Conservation (phyloP, 1,140 invertebrate species). For the Nasonia vitripennis region DNA sequence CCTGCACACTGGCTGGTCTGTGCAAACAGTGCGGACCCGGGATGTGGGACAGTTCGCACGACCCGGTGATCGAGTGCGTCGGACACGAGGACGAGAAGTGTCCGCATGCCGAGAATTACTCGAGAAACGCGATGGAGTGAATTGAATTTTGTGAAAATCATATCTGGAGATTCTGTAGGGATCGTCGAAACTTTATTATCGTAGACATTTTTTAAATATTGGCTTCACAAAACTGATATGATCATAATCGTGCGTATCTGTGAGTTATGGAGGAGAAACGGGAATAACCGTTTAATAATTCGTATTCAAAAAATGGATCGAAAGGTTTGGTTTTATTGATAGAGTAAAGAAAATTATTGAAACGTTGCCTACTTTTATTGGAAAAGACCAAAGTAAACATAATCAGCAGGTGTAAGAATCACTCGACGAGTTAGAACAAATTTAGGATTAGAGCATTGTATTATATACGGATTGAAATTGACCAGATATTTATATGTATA, state of each 20-base stretch:
- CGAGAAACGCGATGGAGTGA: slow-evolving; percentile 31
- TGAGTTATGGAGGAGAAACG: not conserved
- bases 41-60: slow-evolving; percentile 94
- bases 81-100: slow-evolving; percentile 70
- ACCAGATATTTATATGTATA: not conserved
- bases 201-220: no score
- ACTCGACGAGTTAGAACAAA: not conserved
- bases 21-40: slow-evolving; percentile 92
- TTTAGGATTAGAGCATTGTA: not conserved
- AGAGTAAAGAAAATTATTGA: not conserved
- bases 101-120: slow-evolving; percentile 69
- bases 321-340: not conserved
- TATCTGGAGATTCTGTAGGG: not conserved
- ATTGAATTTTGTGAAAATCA: not conserved
- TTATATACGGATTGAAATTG: not conserved
- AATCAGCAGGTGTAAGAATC: slow-evolving; percentile 13
- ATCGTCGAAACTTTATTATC: not conserved
- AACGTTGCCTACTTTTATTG: not conserved
- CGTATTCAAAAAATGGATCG: not conserved
- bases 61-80: slow-evolving; percentile 84
- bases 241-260: not conserved
- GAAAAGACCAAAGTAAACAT: not conserved
- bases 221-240: no score
- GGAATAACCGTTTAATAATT: not conserved
- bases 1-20: slow-evolving; percentile 90